phyloP scores from a whole-genome alignment of 2,113 vertebrate genomes.

The Rhea pennata region DNA sequence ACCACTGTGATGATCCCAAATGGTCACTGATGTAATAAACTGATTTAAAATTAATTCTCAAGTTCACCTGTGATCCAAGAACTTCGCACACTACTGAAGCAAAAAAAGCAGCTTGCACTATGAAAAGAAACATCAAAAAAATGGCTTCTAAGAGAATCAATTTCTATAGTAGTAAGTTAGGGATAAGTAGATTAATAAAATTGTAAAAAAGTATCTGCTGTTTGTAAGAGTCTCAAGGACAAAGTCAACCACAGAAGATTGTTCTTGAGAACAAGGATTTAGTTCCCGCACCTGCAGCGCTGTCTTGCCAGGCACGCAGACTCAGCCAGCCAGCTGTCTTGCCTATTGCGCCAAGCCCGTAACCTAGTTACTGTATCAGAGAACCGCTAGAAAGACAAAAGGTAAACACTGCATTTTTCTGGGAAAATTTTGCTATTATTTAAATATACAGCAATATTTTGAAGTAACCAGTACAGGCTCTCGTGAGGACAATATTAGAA shows the following conservation, averaged over 20 bases:
- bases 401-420: not conserved
- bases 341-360: not conserved
- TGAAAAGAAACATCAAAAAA: not conserved
- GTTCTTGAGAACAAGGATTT: conserved; percentile 16
- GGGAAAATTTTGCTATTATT: not conserved
- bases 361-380: not conserved
- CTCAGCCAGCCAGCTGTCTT: conserved; percentile 16
- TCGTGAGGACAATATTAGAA: not conserved
- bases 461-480: not conserved
- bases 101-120: not conserved
- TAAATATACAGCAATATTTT: not conserved
- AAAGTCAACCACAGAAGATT: not conserved
- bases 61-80: not conserved
- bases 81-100: not conserved
- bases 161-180: not conserved
- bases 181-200: not conserved
- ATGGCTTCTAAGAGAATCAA: not conserved
- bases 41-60: not conserved
- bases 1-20: not conserved
- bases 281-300: conserved; percentile 16
- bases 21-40: not conserved
- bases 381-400: not conserved
- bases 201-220: conserved; percentile 13
- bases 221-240: conserved; percentile 18
- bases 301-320: not conserved